Percentiles rank a stretch among this genome's conserved stretches.
Conservation (phyloP, 1,140 invertebrate species). For the Drosophila mayri region DNA sequence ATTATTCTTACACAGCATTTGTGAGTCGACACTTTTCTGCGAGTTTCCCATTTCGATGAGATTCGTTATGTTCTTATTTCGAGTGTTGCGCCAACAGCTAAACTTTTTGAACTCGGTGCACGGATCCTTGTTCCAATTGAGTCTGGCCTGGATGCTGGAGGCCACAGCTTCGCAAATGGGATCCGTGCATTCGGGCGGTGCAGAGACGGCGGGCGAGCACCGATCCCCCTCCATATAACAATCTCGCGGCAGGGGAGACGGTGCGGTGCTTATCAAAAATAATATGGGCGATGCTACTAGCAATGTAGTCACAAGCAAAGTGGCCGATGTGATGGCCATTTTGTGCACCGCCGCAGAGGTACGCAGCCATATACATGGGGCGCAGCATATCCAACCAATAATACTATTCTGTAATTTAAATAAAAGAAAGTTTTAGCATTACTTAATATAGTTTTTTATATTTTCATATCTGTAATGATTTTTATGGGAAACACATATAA, state of each 20-base stretch:
- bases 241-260: conserved; percentile 86
- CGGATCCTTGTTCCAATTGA: conserved; percentile 85
- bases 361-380: conserved; percentile 87
- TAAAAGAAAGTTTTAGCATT: not conserved
- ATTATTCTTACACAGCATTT: conserved; percentile 77
- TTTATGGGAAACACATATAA: not conserved
- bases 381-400: conserved; percentile 87
- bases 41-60: conserved; percentile 72
- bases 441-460: not conserved
- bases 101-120: conserved; percentile 89
- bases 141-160: conserved; percentile 75
- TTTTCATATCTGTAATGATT: not conserved
- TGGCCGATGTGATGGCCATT: conserved; percentile 87
- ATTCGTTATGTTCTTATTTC: conserved; percentile 79
- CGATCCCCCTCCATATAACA: conserved; percentile 85
- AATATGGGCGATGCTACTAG: conserved; percentile 87
- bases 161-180: conserved; percentile 77
- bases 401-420: conserved; percentile 73
- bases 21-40: conserved; percentile 81
- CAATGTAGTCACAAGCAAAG: conserved; percentile 87
- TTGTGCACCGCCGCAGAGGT: conserved; percentile 87
- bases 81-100: conserved; percentile 85
- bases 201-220: conserved; percentile 68
- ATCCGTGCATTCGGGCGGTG: conserved; percentile 76
- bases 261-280: conserved; percentile 87